Percentiles rank a stretch among this genome's conserved stretches.
Evolutionary conservation across 2,113 vertebrate species (phyloP).

Genomic region (Alosa alosa): DNA sequence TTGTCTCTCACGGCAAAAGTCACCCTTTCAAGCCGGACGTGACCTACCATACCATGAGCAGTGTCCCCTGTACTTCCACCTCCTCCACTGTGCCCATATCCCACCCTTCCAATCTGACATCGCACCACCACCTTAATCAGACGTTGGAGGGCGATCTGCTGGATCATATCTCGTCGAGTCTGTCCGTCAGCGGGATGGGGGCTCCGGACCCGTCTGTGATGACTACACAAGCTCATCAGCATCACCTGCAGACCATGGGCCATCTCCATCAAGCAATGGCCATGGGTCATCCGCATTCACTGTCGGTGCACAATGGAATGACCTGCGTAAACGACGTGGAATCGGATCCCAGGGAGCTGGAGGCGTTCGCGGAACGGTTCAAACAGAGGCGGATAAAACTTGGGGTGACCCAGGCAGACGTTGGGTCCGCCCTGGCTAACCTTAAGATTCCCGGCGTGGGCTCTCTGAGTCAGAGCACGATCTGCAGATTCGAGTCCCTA

Average conservation of each 20-base stretch:
- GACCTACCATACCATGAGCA: conserved; percentile 94
- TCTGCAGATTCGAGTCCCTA: conserved; percentile 93
- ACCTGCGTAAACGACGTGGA: conserved; percentile 82
- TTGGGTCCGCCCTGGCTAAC: conserved; percentile 85
- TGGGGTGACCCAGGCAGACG: conserved; percentile 89
- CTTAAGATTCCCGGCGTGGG: conserved; percentile 92
- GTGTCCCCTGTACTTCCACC: conserved; percentile 82
- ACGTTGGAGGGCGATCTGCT: conserved; percentile 85
- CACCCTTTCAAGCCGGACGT: conserved; percentile 92
- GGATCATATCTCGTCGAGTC: conserved; percentile 84
- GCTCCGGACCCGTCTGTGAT: conserved; percentile 77
- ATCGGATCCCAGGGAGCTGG: conserved; percentile 88
- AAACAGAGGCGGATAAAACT: conserved; percentile 90
- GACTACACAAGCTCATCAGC: conserved; percentile 72
- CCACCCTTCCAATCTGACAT: conserved; percentile 76
- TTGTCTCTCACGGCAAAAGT: conserved; percentile 88
- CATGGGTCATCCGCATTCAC: conserved; percentile 80
- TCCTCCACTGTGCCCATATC: conserved; percentile 81
- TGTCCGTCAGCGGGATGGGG: conserved; percentile 82
- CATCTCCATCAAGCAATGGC: conserved; percentile 86
- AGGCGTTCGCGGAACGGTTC: conserved; percentile 90
- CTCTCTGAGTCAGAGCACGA: conserved; percentile 92
- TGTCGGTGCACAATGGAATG: conserved; percentile 78
- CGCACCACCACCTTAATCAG: conserved; percentile 78
- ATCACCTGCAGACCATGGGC: conserved; percentile 78